Base-by-base conservation (phyloP, 1,140 invertebrate species). In the Dreissena polymorpha region DNA sequence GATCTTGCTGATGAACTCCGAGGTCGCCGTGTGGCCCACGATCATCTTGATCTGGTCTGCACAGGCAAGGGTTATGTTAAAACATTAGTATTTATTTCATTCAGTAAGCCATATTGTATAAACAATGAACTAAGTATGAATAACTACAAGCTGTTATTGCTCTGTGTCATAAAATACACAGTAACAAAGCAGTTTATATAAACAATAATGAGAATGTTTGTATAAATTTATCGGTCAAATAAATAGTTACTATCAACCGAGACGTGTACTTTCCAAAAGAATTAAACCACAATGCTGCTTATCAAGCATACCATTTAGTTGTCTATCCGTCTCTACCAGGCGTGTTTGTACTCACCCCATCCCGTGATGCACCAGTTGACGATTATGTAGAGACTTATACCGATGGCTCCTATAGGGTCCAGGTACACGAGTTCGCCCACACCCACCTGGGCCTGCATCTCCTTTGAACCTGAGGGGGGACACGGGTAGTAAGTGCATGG, bases 351-450 rank as follows among this genome's bases (percentile, higher is more conserved):
- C 89, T 86, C 81, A 90, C 89, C 86, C 60, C 67, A 85, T 51
- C 88, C 88, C 14, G 86, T 89, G 5, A 63, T 85, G 18, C 78
- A 74, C 89, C 89, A 90, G 76, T 85, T 89, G 70, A 82, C 68
- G 27, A 88, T 84, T 68, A 92, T 91, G 82, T 92, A 92, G 14
- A 91, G 69, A 57, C 85, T 88, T 55, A 92, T 91, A 10, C 91
- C 13, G 23, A 93, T 92, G 23, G 93, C 93, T 5, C 93, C 93
- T 39, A 91, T 85, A 12, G 93, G 93, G 83, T 93, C 93, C 13
- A 91, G 75, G 86, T 93, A 93, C 13, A 90, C 76, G 78, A 91
- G 90, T 2, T 57, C 78, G 16, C 25, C 16, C 0, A 53, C 63
- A 12, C 55, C 23, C 8, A 75, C 76, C 23, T 77, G 18, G 14